Conservation (phyloP, 2,797 vertebrate species). For the Platyrinchus mystaceus region DNA sequence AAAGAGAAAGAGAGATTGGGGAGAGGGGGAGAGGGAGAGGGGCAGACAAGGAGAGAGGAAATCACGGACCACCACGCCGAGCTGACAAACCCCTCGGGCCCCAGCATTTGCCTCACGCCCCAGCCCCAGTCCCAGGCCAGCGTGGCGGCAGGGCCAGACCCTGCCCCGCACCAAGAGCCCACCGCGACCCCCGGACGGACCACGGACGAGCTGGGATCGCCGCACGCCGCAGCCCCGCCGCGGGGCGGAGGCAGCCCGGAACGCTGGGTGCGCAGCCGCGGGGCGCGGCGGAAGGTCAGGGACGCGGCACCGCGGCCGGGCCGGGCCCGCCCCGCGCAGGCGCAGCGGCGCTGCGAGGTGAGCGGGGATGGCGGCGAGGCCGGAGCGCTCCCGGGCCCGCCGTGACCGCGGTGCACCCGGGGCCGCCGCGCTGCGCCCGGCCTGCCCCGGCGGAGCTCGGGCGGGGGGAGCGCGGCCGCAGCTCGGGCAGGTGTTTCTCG, state of each 20-base stretch:
- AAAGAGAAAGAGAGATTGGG: no score
- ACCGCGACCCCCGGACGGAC: neutral
- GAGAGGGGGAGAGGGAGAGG: no score
- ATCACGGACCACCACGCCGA: neutral
- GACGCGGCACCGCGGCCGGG: neutral
- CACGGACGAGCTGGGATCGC: neutral
- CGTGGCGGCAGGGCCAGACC: no score
- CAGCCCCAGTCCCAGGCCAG: neutral
- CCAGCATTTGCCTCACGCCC: neutral
- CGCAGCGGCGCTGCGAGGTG: neutral
- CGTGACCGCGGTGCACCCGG: no score
- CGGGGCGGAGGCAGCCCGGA: neutral
- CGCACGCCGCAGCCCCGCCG: neutral
- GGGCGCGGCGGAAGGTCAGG: neutral
- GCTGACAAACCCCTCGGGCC: neutral
- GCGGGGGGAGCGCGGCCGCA: neutral
- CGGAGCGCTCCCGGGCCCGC: no score
- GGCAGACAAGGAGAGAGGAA: no score
- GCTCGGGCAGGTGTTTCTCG: neutral
- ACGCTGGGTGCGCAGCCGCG: neutral
- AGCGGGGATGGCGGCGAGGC: neutral
- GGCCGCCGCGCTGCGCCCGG: no score
- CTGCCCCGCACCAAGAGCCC: neutral
- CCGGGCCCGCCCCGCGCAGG: neutral
- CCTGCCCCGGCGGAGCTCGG: neutral